Percentiles rank a stretch among this genome's conserved stretches.
phyloP scores from a whole-genome alignment of 2,797 vertebrate species.

The Clarias laeviceps region DNA sequence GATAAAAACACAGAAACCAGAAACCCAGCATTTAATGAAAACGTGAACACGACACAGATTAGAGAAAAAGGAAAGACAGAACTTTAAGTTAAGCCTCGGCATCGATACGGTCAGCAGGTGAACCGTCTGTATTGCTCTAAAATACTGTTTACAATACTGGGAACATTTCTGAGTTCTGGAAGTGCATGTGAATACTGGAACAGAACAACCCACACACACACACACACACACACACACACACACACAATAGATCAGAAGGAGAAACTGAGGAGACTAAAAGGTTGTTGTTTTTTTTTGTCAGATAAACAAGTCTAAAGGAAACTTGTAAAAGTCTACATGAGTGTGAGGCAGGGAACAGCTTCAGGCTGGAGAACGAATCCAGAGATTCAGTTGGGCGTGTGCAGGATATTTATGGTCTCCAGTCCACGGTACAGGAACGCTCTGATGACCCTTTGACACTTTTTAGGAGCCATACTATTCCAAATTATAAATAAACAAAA shows the following conservation, averaged over 20 bases:
- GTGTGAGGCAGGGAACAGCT: neutral
- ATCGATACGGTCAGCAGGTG: conserved; percentile 30
- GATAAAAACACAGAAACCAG: conserved; percentile 19
- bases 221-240: conserved; percentile 6
- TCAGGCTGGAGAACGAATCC: neutral
- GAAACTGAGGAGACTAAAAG: neutral
- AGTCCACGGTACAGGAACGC: neutral
- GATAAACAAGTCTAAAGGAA: neutral
- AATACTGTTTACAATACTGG: conserved; percentile 57
- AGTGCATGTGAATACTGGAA: conserved; percentile 55
- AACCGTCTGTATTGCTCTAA: conserved; percentile 49
- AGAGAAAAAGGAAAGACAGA: neutral
- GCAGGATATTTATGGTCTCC: neutral
- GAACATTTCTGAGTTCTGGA: conserved; percentile 50
- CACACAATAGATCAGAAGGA: neutral
- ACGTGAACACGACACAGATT: conserved; percentile 23
- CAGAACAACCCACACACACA: conserved; percentile 21
- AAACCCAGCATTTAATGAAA: conserved; percentile 29
- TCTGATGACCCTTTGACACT: neutral
- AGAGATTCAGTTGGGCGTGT: neutral
- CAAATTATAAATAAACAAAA: conserved; percentile 59
- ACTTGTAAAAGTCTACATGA: neutral
- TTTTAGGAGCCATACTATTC: conserved; percentile 54
- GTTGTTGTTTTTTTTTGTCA: neutral
- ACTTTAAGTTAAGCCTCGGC: conserved; percentile 29